Base-by-base conservation (phyloP, 2,888 invertebrate genomes). In the Xiphydria camelus region DNA sequence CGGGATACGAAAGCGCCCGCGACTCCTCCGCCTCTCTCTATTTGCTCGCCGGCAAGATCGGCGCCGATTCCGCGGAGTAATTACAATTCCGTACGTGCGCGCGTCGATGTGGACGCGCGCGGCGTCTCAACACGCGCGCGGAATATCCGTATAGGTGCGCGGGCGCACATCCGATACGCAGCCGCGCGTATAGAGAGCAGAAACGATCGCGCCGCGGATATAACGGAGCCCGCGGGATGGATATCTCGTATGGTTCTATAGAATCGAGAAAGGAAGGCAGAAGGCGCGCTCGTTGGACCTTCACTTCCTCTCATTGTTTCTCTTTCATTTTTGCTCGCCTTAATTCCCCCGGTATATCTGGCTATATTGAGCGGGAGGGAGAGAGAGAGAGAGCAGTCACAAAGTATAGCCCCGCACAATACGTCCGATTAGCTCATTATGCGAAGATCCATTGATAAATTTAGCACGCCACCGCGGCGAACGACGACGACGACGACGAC, bases 221-320 rank as follows among this genome's bases (percentile, higher is more conserved):
- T 29, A 29, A 29, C 29, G 29, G 29, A 14, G 29, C 12, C n/a
- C 29, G 15, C 29, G 29, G 29, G 23, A 23, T 23, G 29, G 14
- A 29, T 29, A 29, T 29, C 29, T 29, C 29, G 29, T 29, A 29
- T 15, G 15, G 15, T 29, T 14, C 15, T 10, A n/a, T 18, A 4
- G 34, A 34, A 45, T 25, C 31, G 39, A 45, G 45, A 33, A 39
- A 40, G 40, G 40, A 33, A 45, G 45, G 42, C 50, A 48, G 62
- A 63, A 65, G 63, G 59, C 62, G 64, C 65, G 66, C 55, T 73
- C 70, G 66, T 69, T 70, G 69, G 71, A 73, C 70, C 73, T 73
- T 73, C 69, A 73, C 73, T 73, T 73, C 73, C 73, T 73, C 60
- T 71, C 73, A 73, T 73, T 73, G 73, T 73, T 67, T 45, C 56